A percentile compares a stretch with the other conserved stretches of the same genome.
Conservation (phyloP, 2,888 invertebrate genomes). For the Rosalia funebris region DNA sequence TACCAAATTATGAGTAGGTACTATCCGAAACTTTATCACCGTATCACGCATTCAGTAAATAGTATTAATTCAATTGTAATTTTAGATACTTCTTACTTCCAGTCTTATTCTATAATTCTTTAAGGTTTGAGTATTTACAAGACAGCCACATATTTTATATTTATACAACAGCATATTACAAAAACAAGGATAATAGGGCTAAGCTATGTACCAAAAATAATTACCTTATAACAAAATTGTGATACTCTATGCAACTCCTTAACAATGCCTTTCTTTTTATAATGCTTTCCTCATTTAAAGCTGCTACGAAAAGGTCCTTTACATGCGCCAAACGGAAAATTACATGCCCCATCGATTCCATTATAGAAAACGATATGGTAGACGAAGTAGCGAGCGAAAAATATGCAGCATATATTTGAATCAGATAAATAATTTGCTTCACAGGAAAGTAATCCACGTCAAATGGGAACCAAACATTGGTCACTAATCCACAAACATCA, state of each 20-base stretch:
- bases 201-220: background rate
- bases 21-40: no score
- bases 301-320: conserved; percentile 28
- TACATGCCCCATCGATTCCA: conserved; percentile 40
- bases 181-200: no score
- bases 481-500: conserved; percentile 38
- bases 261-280: background rate
- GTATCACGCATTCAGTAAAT: no score
- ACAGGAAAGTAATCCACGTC: conserved; percentile 30
- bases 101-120: no score
- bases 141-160: no score
- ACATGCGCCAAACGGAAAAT: conserved; percentile 39
- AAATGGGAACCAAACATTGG: conserved; percentile 37
- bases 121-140: no score
- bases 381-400: conserved; percentile 31
- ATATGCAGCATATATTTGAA: conserved; percentile 28
- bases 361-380: conserved; percentile 34
- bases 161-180: no score
- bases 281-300: conserved; percentile 16
- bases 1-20: no score
- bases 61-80: no score
- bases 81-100: no score
- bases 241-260: conserved; percentile 10
- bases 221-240: conserved; percentile 19
- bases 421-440: conserved; percentile 31